Conservation (phyloP, 1,140 invertebrate genomes). For the Bombus soroeensis region DNA sequence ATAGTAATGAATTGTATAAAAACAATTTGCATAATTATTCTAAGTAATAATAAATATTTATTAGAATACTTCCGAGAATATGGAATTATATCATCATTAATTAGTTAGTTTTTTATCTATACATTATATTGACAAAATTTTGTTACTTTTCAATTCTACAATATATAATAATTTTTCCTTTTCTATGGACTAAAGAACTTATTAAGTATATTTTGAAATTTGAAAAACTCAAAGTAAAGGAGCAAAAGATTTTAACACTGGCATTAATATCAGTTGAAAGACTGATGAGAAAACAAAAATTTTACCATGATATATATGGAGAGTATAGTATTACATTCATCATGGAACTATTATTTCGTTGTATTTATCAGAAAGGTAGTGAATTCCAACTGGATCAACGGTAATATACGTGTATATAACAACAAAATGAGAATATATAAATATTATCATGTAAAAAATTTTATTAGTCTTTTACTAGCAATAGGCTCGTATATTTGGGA, state of each 20-base stretch:
- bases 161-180: not conserved
- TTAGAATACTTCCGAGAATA: constrained; percentile 58
- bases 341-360: constrained; percentile 61
- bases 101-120: constrained; percentile 58
- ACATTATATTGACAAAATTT: not conserved
- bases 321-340: constrained; percentile 54
- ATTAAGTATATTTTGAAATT: constrained; percentile 52
- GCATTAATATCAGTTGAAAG: constrained; percentile 61
- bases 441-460: not conserved
- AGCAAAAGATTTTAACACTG: constrained; percentile 69
- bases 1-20: constrained; percentile 53
- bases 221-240: constrained; percentile 52
- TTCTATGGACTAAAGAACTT: constrained; percentile 60
- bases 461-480: constrained; percentile 67
- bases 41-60: constrained; percentile 40
- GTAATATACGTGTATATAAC: constrained; percentile 43
- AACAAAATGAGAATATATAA: not conserved
- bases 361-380: constrained; percentile 48
- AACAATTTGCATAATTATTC: constrained; percentile 66
- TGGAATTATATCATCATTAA: constrained; percentile 45
- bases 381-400: constrained; percentile 72
- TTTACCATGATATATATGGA: constrained; percentile 46
- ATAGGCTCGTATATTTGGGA: constrained; percentile 72
- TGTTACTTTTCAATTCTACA: not conserved
- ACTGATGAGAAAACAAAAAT: constrained; percentile 50